These are phyloP conservation scores for Babylonia areolata DNA, from an alignment of 1,140 invertebrate genomes.

Conservation along the genomic window DNA sequence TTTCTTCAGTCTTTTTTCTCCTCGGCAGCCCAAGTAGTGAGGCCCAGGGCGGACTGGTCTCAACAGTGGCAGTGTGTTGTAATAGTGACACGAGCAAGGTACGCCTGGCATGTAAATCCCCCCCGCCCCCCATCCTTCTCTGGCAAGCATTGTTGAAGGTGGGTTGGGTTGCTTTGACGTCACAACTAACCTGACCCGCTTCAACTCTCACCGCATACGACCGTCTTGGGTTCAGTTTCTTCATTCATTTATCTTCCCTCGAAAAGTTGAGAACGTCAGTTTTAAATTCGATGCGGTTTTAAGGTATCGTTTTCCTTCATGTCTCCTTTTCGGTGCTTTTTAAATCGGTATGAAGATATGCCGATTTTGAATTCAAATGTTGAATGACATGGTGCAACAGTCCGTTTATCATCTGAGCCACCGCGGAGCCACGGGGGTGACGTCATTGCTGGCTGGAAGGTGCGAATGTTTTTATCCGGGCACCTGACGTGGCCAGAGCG, in stretches of 20 bases:
- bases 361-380: slow-evolving; percentile 18
- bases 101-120: slow-evolving; percentile 31
- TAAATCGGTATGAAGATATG: too few species aligned
- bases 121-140: background rate
- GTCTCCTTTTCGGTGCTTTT: too few species aligned
- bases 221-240: too few species aligned
- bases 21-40: background rate
- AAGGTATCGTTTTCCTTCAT: too few species aligned
- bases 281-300: too few species aligned
- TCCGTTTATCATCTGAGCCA: background rate
- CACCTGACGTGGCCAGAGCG: slow-evolving; percentile 38
- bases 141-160: background rate
- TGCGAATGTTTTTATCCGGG: slow-evolving; percentile 43
- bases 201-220: too few species aligned
- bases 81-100: slow-evolving; percentile 7
- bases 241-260: too few species aligned
- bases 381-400: background rate
- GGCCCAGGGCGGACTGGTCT: too few species aligned
- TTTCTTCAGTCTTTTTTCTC: background rate
- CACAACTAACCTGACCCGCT: background rate
- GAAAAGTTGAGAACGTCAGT: too few species aligned
- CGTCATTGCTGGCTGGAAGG: slow-evolving; percentile 22
- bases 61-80: background rate
- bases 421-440: background rate
- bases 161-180: slow-evolving; percentile 22